Conservation (phyloP, 2,113 vertebrate species). For the Cyrtonyx montezumae region DNA sequence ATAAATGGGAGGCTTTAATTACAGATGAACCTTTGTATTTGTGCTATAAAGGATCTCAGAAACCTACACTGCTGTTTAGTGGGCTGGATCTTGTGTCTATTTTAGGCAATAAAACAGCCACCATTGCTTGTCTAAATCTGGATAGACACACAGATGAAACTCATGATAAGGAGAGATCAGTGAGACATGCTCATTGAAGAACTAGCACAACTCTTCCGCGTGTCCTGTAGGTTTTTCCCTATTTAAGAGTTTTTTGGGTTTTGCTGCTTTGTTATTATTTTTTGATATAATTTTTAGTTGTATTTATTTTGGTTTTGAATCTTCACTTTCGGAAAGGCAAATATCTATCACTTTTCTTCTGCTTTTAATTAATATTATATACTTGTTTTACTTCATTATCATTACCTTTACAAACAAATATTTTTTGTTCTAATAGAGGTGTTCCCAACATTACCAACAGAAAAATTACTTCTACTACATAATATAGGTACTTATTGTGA, state of each 20-base stretch:
- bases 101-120: not conserved
- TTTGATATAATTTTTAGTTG: not conserved
- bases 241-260: not conserved
- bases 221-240: not conserved
- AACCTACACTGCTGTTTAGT: not conserved
- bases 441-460: not conserved
- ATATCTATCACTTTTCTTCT: not conserved
- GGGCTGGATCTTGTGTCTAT: not conserved
- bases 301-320: not conserved
- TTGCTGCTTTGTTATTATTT: too few relatives aligned
- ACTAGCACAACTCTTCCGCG: not conserved
- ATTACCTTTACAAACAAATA: not conserved
- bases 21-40: not conserved
- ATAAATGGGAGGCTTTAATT: too few relatives aligned
- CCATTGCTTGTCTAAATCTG: not conserved
- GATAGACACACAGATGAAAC: not conserved
- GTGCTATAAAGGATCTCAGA: not conserved
- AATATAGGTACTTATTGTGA: not conserved
- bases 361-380: not conserved
- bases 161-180: not conserved
- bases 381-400: not conserved
- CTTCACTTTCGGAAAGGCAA: not conserved
- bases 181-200: not conserved
- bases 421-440: rapidly evolving
- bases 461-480: not conserved